phyloP scores from a whole-genome alignment of 1,140 invertebrate genomes.

The Temnothorax curvispinosus region DNA sequence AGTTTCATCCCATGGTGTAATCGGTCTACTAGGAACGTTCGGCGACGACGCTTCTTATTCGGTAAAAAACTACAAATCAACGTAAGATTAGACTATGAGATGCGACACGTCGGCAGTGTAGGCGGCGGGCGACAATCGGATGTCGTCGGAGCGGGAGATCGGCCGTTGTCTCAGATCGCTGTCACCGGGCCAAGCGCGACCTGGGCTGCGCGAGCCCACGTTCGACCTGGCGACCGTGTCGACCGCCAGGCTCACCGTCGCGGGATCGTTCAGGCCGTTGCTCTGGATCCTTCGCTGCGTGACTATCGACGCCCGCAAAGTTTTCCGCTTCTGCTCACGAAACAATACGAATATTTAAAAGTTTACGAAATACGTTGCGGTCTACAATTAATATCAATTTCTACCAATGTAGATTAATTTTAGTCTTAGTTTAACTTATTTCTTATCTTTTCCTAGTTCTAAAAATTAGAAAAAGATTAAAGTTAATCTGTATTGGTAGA shows the following conservation, averaged over 20 bases:
- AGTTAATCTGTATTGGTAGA: too few species aligned
- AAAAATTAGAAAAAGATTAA: neutral
- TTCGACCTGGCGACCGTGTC: conserved; percentile 86
- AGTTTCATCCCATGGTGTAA: conserved; percentile 3
- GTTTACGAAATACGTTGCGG: neutral
- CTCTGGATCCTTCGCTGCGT: conserved; percentile 92
- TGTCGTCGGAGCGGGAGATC: conserved; percentile 73
- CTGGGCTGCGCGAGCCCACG: conserved; percentile 82
- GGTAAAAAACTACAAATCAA: conserved; percentile 53
- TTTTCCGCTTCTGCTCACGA: conserved; percentile 92
- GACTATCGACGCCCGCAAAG: conserved; percentile 90
- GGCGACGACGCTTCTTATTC: neutral
- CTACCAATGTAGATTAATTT: neutral
- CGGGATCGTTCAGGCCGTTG: conserved; percentile 92
- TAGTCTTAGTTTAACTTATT: neutral
- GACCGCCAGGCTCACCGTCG: conserved; percentile 91
- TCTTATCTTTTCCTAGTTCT: neutral
- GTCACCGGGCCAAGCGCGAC: conserved; percentile 89
- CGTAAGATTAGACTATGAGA: conserved; percentile 74
- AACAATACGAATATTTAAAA: neutral
- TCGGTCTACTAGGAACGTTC: conserved; percentile 11
- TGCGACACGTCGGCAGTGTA: conserved; percentile 80
- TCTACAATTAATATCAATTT: neutral
- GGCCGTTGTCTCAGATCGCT: conserved; percentile 84
- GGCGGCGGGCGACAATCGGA: conserved; percentile 77